A percentile compares a stretch with the other conserved stretches of the same genome.
Conservation (phyloP, 2,797 vertebrate species). For the Danio kyathit region DNA sequence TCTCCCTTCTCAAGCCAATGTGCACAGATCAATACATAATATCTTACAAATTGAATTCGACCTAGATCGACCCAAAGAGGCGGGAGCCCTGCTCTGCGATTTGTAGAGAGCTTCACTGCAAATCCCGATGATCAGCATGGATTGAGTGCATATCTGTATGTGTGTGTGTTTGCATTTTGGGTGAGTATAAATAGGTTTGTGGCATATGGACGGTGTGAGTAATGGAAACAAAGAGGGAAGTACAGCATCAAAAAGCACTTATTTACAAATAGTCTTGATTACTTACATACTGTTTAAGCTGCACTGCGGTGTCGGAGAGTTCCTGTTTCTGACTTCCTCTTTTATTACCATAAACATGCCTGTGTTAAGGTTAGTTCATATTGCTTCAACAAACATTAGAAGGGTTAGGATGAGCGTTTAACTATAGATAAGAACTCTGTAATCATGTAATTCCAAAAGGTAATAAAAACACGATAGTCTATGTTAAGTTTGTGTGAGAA, state of each 20-base stretch:
- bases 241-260: background rate
- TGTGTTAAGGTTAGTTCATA: background rate
- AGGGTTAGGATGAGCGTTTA: background rate
- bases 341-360: constrained; percentile 15
- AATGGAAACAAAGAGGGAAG: background rate
- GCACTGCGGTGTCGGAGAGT: background rate
- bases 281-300: background rate
- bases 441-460: background rate
- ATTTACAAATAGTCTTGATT: constrained; percentile 24
- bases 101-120: constrained; percentile 76
- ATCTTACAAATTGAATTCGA: constrained; percentile 89
- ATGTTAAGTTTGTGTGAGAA: background rate
- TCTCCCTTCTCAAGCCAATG: constrained; percentile 60
- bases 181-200: constrained; percentile 56
- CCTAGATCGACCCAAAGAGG: constrained; percentile 82
- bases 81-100: constrained; percentile 73
- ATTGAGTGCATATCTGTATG: constrained; percentile 44
- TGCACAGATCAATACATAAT: constrained; percentile 85
- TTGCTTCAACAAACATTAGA: background rate
- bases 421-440: background rate
- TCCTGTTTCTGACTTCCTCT: constrained; percentile 44
- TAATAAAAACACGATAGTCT: background rate
- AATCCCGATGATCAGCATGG: constrained; percentile 78
- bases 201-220: constrained; percentile 38
- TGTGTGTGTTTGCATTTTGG: constrained; percentile 52